phyloP scores from a whole-genome alignment of 2,797 vertebrate genomes.

The Enteromius trimaculatus region DNA sequence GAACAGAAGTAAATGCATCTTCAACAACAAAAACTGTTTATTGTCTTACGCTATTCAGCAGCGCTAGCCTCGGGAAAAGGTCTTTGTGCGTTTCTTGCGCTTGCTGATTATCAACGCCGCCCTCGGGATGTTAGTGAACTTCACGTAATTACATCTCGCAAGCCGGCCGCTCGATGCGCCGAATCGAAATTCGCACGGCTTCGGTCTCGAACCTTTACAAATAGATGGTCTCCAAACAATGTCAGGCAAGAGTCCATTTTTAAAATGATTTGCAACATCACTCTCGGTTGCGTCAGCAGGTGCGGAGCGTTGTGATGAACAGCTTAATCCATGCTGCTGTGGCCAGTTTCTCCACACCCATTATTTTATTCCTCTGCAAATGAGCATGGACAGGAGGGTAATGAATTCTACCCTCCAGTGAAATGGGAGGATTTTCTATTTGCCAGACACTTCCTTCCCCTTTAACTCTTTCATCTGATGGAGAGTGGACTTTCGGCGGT shows the following conservation, averaged over 20 bases:
- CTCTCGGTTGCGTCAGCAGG: slow-evolving; percentile 34
- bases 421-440: slow-evolving; percentile 62
- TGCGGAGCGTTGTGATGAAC: slow-evolving; percentile 35
- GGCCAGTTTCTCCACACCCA: slow-evolving; percentile 53
- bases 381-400: slow-evolving; percentile 60
- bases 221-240: slow-evolving; percentile 18
- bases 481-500: slow-evolving; percentile 49
- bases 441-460: slow-evolving; percentile 60
- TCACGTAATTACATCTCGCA: slow-evolving; percentile 29
- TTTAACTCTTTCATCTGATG: slow-evolving; percentile 59
- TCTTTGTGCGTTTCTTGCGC: slow-evolving; percentile 32
- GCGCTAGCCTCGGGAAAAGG: slow-evolving; percentile 35
- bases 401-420: slow-evolving; percentile 59
- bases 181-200: slow-evolving; percentile 5
- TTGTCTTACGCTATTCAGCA: slow-evolving; percentile 35
- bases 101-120: slow-evolving; percentile 36
- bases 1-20: slow-evolving; percentile 39
- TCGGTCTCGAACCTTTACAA: slow-evolving; percentile 9
- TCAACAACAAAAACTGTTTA: slow-evolving; percentile 22
- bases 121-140: slow-evolving; percentile 51
- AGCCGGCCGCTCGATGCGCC: neutral
- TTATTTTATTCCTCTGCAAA: slow-evolving; percentile 61
- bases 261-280: slow-evolving; percentile 32
- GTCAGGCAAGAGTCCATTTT: slow-evolving; percentile 28
- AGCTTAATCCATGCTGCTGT: slow-evolving; percentile 51